phyloP scores from a whole-genome alignment of 2,797 vertebrate species.

The Clarias laeviceps region DNA sequence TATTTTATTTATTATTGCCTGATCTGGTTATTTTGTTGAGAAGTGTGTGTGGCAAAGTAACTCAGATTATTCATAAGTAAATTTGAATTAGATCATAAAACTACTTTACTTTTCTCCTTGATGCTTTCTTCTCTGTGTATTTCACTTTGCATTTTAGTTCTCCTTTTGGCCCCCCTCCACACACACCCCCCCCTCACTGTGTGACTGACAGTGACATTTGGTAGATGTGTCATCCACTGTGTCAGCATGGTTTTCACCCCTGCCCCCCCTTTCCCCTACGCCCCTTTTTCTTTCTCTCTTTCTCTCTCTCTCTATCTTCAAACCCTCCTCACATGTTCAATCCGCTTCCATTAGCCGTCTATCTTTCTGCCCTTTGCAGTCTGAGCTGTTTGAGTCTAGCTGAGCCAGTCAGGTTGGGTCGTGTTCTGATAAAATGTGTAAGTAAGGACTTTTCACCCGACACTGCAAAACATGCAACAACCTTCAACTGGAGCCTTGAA shows the following conservation, averaged over 20 bases:
- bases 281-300: constrained; percentile 17
- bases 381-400: constrained; percentile 33
- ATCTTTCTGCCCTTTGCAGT: constrained; percentile 55
- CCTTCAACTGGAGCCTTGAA: not conserved
- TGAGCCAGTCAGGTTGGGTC: constrained; percentile 26
- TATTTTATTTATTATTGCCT: not conserved
- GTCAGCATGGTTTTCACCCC: constrained; percentile 51
- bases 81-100: not conserved
- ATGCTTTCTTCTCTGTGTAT: not conserved
- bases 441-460: constrained; percentile 31
- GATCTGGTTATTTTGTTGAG: not conserved
- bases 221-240: constrained; percentile 47
- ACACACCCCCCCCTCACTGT: not conserved
- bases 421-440: constrained; percentile 53
- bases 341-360: constrained; percentile 52
- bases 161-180: not conserved
- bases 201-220: constrained; percentile 55
- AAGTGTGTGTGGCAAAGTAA: not conserved
- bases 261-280: constrained; percentile 4
- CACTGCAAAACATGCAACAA: constrained; percentile 9
- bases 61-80: not conserved
- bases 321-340: constrained; percentile 46
- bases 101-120: not conserved
- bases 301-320: constrained; percentile 25
- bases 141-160: not conserved